A percentile compares a stretch with the other conserved stretches of the same genome.
phyloP scores from a whole-genome alignment of 2,113 vertebrate genomes.

The Neogale vison region DNA sequence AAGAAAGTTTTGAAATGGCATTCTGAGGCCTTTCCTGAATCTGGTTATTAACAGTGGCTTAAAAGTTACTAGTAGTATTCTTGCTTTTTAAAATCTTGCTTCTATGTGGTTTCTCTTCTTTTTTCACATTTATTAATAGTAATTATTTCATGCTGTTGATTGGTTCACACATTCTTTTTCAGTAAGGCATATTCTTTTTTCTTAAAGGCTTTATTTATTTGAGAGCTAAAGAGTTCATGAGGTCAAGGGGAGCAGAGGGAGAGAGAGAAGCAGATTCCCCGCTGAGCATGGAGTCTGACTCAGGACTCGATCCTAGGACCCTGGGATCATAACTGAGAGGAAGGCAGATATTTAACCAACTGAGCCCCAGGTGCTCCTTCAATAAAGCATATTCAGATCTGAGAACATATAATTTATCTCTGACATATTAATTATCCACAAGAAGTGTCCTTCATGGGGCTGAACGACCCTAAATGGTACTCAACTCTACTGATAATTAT shows the following conservation, averaged over 20 bases:
- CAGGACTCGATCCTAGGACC: background rate
- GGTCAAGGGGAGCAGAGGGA: background rate
- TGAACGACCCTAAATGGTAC: background rate
- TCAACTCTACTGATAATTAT: background rate
- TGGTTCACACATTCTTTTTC: background rate
- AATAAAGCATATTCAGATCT: background rate
- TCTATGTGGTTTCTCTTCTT: background rate
- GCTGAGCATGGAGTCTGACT: background rate
- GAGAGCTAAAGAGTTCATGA: background rate
- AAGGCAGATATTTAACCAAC: background rate
- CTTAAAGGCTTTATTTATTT: background rate
- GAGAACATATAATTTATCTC: background rate
- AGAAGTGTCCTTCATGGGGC: background rate
- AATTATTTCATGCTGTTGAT: background rate
- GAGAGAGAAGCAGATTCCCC: background rate
- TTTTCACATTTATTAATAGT: background rate
- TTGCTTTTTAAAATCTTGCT: conserved; percentile 41
- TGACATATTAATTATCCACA: background rate
- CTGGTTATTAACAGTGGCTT: background rate
- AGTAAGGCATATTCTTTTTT: background rate
- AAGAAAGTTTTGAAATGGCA: background rate
- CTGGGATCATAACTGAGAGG: background rate
- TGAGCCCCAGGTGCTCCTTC: background rate
- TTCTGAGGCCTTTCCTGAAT: background rate
- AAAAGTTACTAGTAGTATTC: background rate